phyloP scores from a whole-genome alignment of 1,140 invertebrate genomes.

The Aphaenogaster rudis region DNA sequence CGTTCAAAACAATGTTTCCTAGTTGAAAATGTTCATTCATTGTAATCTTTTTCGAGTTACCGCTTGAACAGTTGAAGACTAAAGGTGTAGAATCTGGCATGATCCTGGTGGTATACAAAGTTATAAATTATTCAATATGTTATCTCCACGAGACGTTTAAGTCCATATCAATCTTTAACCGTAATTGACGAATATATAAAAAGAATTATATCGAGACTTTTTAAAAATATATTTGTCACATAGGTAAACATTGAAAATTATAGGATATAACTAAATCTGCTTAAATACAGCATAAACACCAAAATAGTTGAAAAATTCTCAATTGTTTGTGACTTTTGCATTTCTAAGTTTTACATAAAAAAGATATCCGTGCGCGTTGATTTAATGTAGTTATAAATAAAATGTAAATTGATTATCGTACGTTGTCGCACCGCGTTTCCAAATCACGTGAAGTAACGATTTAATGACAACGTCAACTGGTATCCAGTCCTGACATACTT shows the following conservation, averaged over 20 bases:
- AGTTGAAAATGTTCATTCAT: constrained; percentile 68
- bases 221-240: too few relatives aligned
- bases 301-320: too few relatives aligned
- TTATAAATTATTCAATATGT: neutral
- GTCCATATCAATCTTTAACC: too few relatives aligned
- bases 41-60: constrained; percentile 83
- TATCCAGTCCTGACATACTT: constrained; percentile 92
- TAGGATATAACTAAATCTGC: constrained; percentile 72
- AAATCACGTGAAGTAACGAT: constrained; percentile 91
- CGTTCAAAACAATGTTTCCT: constrained; percentile 79
- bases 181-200: too few relatives aligned
- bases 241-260: too few relatives aligned
- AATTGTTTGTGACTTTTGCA: too few relatives aligned
- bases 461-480: constrained; percentile 96
- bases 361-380: too few relatives aligned
- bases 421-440: constrained; percentile 90
- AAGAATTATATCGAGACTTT: too few relatives aligned
- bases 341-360: too few relatives aligned
- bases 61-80: constrained; percentile 88
- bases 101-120: constrained; percentile 76
- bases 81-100: constrained; percentile 90
- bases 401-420: constrained; percentile 80
- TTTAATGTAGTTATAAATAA: neutral
- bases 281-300: too few relatives aligned
- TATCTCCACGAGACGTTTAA: too few relatives aligned